Evolutionary conservation across 2,113 vertebrate species (phyloP), one percentile per base, ranked within the genome.

Genomic region (Spea bombifrons): DNA sequence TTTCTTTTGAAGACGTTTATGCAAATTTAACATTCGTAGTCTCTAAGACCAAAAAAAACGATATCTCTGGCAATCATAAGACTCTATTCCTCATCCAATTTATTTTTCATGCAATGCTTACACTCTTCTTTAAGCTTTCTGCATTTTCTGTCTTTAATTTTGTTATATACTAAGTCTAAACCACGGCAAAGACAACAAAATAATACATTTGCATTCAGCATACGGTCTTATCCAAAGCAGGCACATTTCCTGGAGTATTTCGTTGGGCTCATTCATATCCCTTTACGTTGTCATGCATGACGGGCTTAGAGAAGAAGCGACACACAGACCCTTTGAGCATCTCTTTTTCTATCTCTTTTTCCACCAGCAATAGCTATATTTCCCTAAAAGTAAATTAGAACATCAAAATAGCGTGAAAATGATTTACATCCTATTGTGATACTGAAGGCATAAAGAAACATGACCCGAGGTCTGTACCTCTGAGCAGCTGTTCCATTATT

Each of bases 201-300:
- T 53, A 7, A 53, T 65, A 61, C 30, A 75, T 75, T 75, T 75
- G 73, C 73, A 66, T 75, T 61, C 49, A 65, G 9, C 61, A 66
- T 30, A 8, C 65, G 45, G 16, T 49, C 63, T 75, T 75, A 75
- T 75, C 73, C 73, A 48, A 47, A 16, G 17, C 63, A 53, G 73
- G 66, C 73, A 75, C 73, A 75, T 75, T 75, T 75, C 6, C 59
- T 45, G 47, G 73, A 75, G 53, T 44, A 75, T 75, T 66, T 66
- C 12, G n/a, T 64, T 55, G 61, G 73, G 73, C 43, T 48, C 48
- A 46, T 43, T 53, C 59, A 75, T 61, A 75, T 75, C 63, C 49
- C 63, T 64, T 66, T 75, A 66, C 49, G 16, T 17, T 49, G 47
- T 66, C 73, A 75, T 44, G 73, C 63, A 52, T 66, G 73, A 75